phyloP scores from a whole-genome alignment of 2,888 invertebrate species.

The Meta bourneti region DNA sequence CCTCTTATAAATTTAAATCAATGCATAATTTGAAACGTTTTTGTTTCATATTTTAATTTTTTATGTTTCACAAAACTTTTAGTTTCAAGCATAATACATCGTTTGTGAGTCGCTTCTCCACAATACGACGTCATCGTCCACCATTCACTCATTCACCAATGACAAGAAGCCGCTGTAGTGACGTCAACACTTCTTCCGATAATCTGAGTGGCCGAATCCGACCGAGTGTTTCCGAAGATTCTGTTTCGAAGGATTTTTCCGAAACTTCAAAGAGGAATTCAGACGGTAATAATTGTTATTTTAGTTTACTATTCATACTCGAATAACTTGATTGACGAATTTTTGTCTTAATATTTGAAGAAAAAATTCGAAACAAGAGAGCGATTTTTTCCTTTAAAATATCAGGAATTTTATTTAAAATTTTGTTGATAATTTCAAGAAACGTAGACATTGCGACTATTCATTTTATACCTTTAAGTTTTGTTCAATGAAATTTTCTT shows the following conservation, averaged over 20 bases:
- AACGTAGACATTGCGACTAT: too few species aligned
- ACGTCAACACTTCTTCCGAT: slow-evolving; percentile 77
- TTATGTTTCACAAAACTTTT: slow-evolving; percentile 12
- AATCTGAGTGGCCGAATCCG: slow-evolving; percentile 80
- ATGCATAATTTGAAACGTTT: not conserved
- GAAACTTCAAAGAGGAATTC: slow-evolving; percentile 91
- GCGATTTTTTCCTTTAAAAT: not conserved
- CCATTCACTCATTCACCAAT: slow-evolving; percentile 85
- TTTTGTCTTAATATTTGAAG: too few species aligned
- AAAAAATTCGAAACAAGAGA: not conserved
- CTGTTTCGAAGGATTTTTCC: slow-evolving; percentile 84
- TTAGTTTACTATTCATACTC: not conserved
- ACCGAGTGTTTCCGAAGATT: slow-evolving; percentile 90
- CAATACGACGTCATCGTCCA: slow-evolving; percentile 85
- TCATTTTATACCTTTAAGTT: too few species aligned
- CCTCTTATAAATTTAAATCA: too few species aligned
- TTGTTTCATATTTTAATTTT: not conserved
- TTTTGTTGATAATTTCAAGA: too few species aligned
- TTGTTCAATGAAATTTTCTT: too few species aligned
- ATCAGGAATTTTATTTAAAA: not conserved
- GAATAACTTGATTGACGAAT: too few species aligned
- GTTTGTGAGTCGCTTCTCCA: slow-evolving; percentile 93
- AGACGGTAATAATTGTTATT: slow-evolving; percentile 85
- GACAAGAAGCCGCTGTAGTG: slow-evolving; percentile 81
- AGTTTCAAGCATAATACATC: slow-evolving; percentile 96